These are phyloP conservation scores for Acanthornis magna DNA, from an alignment of 2,797 vertebrate genomes.

Conservation along the genomic window DNA sequence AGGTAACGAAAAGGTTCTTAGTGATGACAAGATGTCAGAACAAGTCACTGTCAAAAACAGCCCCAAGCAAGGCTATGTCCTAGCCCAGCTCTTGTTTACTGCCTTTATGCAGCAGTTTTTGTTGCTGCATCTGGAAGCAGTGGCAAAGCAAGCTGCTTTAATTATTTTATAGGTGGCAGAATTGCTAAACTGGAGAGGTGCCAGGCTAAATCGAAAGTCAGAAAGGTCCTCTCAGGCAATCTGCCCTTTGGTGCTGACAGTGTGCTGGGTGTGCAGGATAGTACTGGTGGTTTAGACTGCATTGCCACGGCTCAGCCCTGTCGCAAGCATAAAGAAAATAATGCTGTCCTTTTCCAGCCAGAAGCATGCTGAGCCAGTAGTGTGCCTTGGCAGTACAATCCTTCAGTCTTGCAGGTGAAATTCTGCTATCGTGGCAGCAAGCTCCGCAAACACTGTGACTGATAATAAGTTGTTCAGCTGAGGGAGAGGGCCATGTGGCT, in stretches of 20 bases:
- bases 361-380: not conserved
- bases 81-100: not conserved
- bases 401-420: not conserved
- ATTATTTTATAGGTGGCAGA: conserved; percentile 10
- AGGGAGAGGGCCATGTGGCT: not conserved
- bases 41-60: conserved; percentile 20
- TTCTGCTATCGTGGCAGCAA: not conserved
- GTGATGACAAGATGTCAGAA: not conserved
- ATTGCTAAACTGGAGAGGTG: conserved; percentile 12
- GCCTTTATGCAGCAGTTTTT: not conserved
- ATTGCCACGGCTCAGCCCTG: not conserved
- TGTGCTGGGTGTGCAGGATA: not conserved
- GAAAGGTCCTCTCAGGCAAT: not conserved
- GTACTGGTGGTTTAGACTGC: not conserved
- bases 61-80: not conserved
- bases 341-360: not conserved
- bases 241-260: not conserved
- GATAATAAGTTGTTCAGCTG: not conserved
- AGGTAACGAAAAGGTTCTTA: not conserved
- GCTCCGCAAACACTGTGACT: not conserved
- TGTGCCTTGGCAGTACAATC: not conserved
- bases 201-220: not conserved
- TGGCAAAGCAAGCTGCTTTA: not conserved
- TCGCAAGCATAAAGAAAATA: not conserved
- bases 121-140: not conserved